These are phyloP conservation scores for Halichoeres trimaculatus DNA, from an alignment of 2,113 vertebrate genomes.

Conservation along the genomic window DNA sequence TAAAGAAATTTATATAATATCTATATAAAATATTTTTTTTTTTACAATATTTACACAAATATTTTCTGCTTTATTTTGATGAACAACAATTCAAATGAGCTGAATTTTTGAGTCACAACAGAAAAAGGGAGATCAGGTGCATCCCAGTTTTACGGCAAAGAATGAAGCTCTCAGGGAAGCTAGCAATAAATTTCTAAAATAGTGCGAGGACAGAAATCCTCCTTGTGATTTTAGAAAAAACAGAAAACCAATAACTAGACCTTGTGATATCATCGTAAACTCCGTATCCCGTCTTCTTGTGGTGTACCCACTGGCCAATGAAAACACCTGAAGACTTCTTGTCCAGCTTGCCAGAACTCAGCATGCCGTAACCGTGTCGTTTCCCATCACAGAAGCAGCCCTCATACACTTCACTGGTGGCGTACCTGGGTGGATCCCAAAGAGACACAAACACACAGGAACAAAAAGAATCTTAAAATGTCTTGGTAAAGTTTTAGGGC, in stretches of 20 bases:
- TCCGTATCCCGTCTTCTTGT: slow-evolving; percentile 94
- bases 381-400: slow-evolving; percentile 94
- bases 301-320: slow-evolving; percentile 94
- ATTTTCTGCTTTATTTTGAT: too few relatives aligned
- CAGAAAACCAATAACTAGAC: slow-evolving; percentile 69
- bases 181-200: too few relatives aligned
- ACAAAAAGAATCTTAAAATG: neutral
- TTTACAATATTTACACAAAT: too few relatives aligned
- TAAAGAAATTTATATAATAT: too few relatives aligned
- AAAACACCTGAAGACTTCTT: slow-evolving; percentile 93
- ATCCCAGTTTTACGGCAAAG: neutral
- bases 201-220: neutral
- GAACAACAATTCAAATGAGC: too few relatives aligned
- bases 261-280: slow-evolving; percentile 96
- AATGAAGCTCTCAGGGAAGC: too few relatives aligned
- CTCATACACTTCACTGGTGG: slow-evolving; percentile 94
- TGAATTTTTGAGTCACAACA: too few relatives aligned
- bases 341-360: slow-evolving; percentile 91
- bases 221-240: neutral
- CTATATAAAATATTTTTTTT: too few relatives aligned
- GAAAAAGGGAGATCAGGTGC: neutral
- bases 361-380: slow-evolving; percentile 95
- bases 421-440: slow-evolving; percentile 84
- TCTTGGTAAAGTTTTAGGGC: neutral
- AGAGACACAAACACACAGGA: neutral